These are phyloP conservation scores for Ptychadena robeensis DNA, from an alignment of 2,797 vertebrate species.

Conservation along the genomic window DNA sequence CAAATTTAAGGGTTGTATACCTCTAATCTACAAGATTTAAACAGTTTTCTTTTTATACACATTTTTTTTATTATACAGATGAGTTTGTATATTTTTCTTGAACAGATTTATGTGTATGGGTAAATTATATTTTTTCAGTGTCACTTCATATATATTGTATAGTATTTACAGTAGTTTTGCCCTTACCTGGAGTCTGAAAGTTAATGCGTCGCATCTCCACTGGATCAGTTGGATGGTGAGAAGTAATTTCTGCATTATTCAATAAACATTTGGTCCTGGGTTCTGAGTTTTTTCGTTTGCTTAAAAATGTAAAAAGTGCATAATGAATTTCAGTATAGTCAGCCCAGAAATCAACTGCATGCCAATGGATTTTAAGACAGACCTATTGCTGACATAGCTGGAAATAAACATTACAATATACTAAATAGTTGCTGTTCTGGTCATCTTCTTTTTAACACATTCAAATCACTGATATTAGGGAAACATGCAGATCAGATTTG, in stretches of 20 bases:
- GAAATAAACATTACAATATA: too few species aligned
- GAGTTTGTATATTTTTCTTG: too few species aligned
- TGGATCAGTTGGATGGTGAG: slow-evolving; percentile 95
- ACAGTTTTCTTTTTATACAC: too few species aligned
- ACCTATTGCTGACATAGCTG: too few species aligned
- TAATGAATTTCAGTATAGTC: not conserved
- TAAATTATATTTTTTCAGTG: not conserved
- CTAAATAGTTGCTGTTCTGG: too few species aligned
- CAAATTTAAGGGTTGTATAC: not conserved
- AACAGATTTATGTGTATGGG: too few species aligned
- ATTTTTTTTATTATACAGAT: too few species aligned
- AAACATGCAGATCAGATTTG: too few species aligned
- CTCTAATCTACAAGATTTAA: not conserved
- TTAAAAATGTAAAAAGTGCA: slow-evolving; percentile 62
- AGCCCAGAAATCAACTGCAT: too few species aligned
- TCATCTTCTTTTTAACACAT: not conserved
- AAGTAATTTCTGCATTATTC: slow-evolving; percentile 92
- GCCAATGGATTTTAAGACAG: too few species aligned
- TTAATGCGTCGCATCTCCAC: slow-evolving; percentile 98
- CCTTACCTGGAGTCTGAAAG: slow-evolving; percentile 94
- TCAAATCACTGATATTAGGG: too few species aligned
- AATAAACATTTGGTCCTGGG: slow-evolving; percentile 93
- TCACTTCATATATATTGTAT: not conserved
- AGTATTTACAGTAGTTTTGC: slow-evolving; percentile 13
- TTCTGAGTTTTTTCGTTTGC: slow-evolving; percentile 95